phyloP scores from a whole-genome alignment of 2,113 vertebrate genomes.

The Sinocyclocheilus anophthalmus region DNA sequence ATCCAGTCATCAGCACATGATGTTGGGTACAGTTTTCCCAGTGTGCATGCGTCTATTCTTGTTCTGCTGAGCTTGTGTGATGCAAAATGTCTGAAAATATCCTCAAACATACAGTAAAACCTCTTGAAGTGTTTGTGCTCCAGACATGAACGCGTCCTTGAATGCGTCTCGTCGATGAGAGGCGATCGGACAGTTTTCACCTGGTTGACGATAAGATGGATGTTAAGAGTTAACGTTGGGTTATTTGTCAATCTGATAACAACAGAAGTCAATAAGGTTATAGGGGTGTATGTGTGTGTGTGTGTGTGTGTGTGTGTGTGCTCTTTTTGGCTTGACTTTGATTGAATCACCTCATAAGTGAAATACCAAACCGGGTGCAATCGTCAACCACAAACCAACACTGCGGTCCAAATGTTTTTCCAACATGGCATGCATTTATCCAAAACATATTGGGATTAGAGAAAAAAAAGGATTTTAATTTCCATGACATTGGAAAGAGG shows the following conservation, averaged over 20 bases:
- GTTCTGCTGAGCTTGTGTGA: background rate
- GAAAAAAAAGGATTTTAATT: slow-evolving; percentile 69
- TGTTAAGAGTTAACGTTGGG: background rate
- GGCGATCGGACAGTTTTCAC: background rate
- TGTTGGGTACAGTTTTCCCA: background rate
- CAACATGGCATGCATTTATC: slow-evolving; percentile 78
- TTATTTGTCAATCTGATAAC: background rate
- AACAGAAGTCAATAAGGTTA: background rate
- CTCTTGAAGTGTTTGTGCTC: background rate
- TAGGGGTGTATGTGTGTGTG: slow-evolving; percentile 15
- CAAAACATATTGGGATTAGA: slow-evolving; percentile 69
- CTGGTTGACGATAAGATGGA: background rate
- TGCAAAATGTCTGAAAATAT: background rate
- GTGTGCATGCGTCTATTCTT: background rate
- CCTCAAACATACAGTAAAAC: background rate
- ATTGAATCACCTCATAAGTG: slow-evolving; percentile 89
- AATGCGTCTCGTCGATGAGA: too few species aligned
- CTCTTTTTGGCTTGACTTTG: slow-evolving; percentile 78
- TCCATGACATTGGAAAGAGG: slow-evolving; percentile 66
- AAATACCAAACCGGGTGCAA: slow-evolving; percentile 86
- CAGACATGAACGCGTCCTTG: too few species aligned
- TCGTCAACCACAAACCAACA: slow-evolving; percentile 84
- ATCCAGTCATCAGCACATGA: background rate
- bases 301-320: slow-evolving; percentile 16
- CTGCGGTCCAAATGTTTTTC: slow-evolving; percentile 88